These are phyloP conservation scores for Panthera tigris DNA, from an alignment of 2,113 vertebrate genomes.

Conservation along the genomic window DNA sequence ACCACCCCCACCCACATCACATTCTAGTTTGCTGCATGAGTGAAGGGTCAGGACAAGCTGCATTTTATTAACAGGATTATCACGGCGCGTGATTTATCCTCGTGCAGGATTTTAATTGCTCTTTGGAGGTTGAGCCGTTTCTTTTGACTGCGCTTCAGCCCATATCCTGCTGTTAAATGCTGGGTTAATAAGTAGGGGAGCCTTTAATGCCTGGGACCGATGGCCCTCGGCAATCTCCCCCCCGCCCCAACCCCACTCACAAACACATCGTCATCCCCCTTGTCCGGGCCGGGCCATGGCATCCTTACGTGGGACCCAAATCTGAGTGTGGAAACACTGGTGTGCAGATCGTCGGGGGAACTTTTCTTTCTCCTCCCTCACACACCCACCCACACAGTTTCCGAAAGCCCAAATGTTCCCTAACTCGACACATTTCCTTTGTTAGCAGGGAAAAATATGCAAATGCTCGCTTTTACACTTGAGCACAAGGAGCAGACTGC, in stretches of 20 bases:
- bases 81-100: constrained; percentile 90
- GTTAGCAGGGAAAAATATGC: constrained; percentile 85
- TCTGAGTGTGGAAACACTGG: constrained; percentile 43
- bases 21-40: constrained; percentile 89
- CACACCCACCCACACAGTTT: constrained; percentile 82
- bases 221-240: constrained; percentile 86
- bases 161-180: constrained; percentile 91
- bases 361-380: constrained; percentile 75
- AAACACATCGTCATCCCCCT: constrained; percentile 79
- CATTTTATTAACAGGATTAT: constrained; percentile 93
- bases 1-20: constrained; percentile 81
- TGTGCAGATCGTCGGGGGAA: constrained; percentile 64
- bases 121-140: constrained; percentile 89
- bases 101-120: constrained; percentile 92
- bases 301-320: constrained; percentile 30
- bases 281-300: constrained; percentile 18
- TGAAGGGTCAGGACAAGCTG: constrained; percentile 91
- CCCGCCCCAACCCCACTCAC: constrained; percentile 82
- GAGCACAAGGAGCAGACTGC: constrained; percentile 63
- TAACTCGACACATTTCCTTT: constrained; percentile 85
- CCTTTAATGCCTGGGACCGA: constrained; percentile 87
- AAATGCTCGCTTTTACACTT: constrained; percentile 84
- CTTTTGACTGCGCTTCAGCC: constrained; percentile 89
- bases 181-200: constrained; percentile 90
- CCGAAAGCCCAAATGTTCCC: constrained; percentile 83